Conservation (phyloP, 2,888 invertebrate species). For the Megalurothrips usitatus region DNA sequence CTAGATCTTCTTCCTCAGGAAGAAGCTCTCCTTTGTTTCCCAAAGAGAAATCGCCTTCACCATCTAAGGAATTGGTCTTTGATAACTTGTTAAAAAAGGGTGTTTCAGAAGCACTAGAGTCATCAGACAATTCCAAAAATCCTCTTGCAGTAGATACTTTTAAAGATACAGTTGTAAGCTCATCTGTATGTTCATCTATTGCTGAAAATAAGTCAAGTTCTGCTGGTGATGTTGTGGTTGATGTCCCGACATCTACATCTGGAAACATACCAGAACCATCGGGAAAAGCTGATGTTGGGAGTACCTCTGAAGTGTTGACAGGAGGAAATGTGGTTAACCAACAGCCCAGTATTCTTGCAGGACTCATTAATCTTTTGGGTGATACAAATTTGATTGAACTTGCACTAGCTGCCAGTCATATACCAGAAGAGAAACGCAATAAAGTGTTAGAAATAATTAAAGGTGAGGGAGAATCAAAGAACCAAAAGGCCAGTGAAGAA, state of each 20-base stretch:
- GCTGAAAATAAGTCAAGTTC: not conserved
- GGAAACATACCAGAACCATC: not conserved
- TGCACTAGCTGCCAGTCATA: not conserved
- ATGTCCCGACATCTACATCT: conserved; percentile 1
- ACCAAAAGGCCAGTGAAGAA: not conserved
- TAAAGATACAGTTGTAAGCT: not conserved
- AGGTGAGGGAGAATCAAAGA: not conserved
- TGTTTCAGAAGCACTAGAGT: no score
- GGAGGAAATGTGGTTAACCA: not conserved
- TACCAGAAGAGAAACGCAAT: not conserved
- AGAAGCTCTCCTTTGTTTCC: conserved; percentile 5
- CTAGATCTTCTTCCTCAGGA: not conserved
- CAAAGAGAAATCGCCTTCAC: not conserved
- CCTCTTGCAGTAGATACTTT: not conserved
- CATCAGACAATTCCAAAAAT: not conserved
- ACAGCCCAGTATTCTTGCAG: not conserved
- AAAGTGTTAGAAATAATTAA: not conserved
- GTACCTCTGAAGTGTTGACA: not conserved
- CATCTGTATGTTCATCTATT: not conserved
- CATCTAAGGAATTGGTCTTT: not conserved
- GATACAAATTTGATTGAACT: not conserved
- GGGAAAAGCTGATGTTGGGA: not conserved
- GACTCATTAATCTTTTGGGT: not conserved
- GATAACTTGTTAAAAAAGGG: not conserved
- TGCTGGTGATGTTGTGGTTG: not conserved